Evolutionary conservation across 2,113 vertebrate genomes (phyloP).

Genomic region (Tyrannus savana): DNA sequence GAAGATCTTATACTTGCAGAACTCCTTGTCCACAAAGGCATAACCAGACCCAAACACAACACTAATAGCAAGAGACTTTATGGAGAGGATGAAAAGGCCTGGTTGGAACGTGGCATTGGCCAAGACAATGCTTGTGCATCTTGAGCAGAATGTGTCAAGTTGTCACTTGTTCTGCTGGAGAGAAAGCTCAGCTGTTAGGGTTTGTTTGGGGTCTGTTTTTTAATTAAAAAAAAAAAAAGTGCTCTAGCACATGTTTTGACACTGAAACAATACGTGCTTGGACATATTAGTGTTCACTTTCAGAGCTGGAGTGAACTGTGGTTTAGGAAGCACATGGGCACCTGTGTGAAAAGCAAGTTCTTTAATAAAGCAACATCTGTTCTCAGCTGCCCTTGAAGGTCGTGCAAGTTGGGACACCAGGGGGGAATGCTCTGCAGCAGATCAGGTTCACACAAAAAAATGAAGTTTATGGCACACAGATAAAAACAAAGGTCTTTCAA

Average conservation of each 20-base stretch:
- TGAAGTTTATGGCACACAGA: background rate
- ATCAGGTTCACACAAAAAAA: background rate
- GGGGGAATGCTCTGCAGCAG: background rate
- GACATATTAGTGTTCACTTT: background rate
- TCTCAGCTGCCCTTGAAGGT: background rate
- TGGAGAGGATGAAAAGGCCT: background rate
- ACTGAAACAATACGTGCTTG: constrained; percentile 32
- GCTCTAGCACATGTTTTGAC: constrained; percentile 26
- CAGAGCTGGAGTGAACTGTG: constrained; percentile 1
- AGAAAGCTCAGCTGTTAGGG: constrained; percentile 26
- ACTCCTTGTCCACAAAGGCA: background rate
- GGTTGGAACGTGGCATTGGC: background rate
- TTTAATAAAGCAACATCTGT: background rate
- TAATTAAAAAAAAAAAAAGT: background rate
- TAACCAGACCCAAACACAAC: constrained; percentile 8
- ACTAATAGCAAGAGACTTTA: background rate
- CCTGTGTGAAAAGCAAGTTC: background rate
- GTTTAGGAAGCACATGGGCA: constrained; percentile 13
- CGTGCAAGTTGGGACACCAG: rapidly evolving
- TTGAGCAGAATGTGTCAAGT: constrained; percentile 43
- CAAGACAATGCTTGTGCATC: background rate
- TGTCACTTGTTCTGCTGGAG: constrained; percentile 53
- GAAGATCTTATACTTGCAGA: background rate
- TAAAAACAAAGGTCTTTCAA: background rate
- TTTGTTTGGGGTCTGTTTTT: background rate